Evolutionary conservation across 2,888 invertebrate genomes (phyloP).

Genomic region (Cenopis cana): DNA sequence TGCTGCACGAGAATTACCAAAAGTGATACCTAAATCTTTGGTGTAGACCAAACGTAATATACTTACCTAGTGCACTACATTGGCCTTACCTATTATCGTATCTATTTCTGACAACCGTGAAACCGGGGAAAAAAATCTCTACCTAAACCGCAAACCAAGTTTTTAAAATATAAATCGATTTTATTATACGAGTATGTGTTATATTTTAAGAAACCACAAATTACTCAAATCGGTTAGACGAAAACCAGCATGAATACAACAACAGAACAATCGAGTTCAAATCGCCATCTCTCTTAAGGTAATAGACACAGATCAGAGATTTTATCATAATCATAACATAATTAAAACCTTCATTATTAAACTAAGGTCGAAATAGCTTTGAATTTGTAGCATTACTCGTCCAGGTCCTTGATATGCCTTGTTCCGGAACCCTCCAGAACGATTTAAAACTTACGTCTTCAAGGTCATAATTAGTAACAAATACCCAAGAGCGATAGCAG

Average conservation of each 20-base stretch:
- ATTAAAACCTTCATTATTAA: not conserved
- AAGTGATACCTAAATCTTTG: too few relatives aligned
- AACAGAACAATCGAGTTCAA: too few relatives aligned
- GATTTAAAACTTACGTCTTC: not conserved
- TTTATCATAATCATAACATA: too few relatives aligned
- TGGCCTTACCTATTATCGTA: not conserved
- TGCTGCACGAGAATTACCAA: not conserved
- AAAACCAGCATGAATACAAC: not conserved
- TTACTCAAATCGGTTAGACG: not conserved
- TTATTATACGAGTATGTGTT: constrained; percentile 6
- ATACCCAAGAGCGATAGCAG: too few relatives aligned
- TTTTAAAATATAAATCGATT: not conserved
- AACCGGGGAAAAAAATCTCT: not conserved
- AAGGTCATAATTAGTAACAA: not conserved
- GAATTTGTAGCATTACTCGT: not conserved
- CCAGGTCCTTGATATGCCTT: not conserved
- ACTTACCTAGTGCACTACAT: too few relatives aligned
- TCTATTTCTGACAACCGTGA: not conserved
- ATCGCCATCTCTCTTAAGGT: too few relatives aligned
- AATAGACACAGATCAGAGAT: not conserved
- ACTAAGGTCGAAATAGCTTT: not conserved
- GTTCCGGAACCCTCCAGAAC: not conserved
- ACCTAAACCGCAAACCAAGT: not conserved
- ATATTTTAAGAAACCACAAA: not conserved
- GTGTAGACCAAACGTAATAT: not conserved